Base-by-base conservation (phyloP, 2,888 invertebrate genomes). In the Epinotia ramella region DNA sequence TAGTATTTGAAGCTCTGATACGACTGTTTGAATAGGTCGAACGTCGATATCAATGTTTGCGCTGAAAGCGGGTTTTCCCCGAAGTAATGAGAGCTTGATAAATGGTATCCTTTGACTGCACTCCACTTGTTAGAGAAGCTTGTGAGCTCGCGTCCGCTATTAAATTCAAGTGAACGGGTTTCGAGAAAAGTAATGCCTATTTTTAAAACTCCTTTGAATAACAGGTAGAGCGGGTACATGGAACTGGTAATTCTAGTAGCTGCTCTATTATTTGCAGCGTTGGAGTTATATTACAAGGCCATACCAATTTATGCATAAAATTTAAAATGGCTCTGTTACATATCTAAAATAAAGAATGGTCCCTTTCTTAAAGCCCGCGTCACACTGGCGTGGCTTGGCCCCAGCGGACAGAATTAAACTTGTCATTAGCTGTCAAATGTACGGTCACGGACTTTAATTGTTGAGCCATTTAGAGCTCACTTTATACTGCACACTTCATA, bases 21-120 rank as follows among this genome's bases (percentile, higher is more conserved):
- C n/a, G 53, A 53, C n/a, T 53, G 53, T 53, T 53, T 44, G 28
- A 13, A 49, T 60, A 49, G 46, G 9, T 28, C 46, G 20, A 69
- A 46, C 59, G 59, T 44, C 40, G 12, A 57, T 67, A 56, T 20
- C 40, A 28, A 56, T 18, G 67, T 40, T 67, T 40, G 40, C 40
- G 57, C 40, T 67, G 18, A 67, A 7, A 33, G 46, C n/a, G 24
- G 28, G 56, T 67, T 56, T 49, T 67, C n/a, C 18, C 28, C 9
- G n/a, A n/a, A n/a, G 46, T 46, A 66, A 33, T 67, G 57, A 24
- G 20, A 40, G 40, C 28, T 70, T 59, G 69, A 69, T 74, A 59
- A 65, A 70, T 60, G 65, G 70, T 59, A 20, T 49, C 65, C 59
- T 59, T 49, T 66, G 65, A 65, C 64, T 16, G 73, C 33, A 73